These are phyloP conservation scores for Choristoneura fumiferana DNA, from an alignment of 1,140 invertebrate genomes.

Conservation along the genomic window DNA sequence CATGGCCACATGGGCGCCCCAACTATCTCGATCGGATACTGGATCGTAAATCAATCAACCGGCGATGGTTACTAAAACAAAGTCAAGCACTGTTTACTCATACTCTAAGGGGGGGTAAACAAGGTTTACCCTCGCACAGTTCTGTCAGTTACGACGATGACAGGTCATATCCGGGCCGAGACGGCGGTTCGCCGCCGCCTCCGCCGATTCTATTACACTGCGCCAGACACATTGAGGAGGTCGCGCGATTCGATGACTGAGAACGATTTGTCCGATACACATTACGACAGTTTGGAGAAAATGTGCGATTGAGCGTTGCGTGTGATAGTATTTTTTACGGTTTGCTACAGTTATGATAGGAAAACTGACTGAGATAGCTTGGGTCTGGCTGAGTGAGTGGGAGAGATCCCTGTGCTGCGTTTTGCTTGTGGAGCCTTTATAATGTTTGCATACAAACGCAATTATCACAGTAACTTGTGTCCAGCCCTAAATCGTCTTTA, in stretches of 20 bases:
- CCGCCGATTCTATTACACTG: slow-evolving; percentile 67
- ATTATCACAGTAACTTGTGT: no score
- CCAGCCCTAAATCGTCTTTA: no score
- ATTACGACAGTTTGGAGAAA: slow-evolving; percentile 13
- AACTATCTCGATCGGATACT: slow-evolving; percentile 12
- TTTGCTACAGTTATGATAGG: no score
- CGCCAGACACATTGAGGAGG: slow-evolving; percentile 51
- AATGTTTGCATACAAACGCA: no score
- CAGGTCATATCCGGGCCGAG: slow-evolving; percentile 61
- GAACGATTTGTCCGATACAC: slow-evolving; percentile 32
- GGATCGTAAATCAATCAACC: slow-evolving; percentile 12
- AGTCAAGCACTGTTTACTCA: slow-evolving; percentile 39
- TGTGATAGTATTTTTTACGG: no score
- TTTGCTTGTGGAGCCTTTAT: no score
- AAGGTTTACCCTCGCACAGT: slow-evolving; percentile 38
- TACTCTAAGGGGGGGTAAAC: slow-evolving; percentile 45
- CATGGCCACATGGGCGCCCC: neutral
- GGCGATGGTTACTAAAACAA: slow-evolving; percentile 23
- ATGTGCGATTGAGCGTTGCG: slow-evolving; percentile 18
- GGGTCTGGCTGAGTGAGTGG: no score
- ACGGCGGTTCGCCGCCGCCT: slow-evolving; percentile 42
- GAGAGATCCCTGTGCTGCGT: no score
- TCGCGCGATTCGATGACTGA: slow-evolving; percentile 20
- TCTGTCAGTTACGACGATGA: slow-evolving; percentile 51
- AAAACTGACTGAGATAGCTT: no score